Evolutionary conservation across 2,113 vertebrate genomes (phyloP), one percentile per base, ranked within the genome.

Genomic region (Chloroceryle aenea): DNA sequence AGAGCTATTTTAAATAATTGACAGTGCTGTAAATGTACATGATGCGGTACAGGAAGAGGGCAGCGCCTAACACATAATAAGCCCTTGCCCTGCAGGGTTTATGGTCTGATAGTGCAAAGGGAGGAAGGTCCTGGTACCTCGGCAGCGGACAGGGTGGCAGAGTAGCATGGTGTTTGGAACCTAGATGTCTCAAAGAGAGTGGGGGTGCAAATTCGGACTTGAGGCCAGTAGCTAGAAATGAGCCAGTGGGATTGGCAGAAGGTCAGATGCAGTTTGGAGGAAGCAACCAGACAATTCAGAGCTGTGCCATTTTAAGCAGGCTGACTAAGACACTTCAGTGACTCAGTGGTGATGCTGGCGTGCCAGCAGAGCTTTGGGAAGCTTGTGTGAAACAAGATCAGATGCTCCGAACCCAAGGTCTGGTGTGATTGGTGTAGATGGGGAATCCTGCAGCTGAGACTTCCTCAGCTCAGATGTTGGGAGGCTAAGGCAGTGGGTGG

Each of bases 1-100:
- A 89, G 72, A 45, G 72, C 79, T 92, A 13, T 74, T 96, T 94
- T 96, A 96, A 97, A 96, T 96, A 95, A 94, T 96, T 91, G 85
- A 96, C 93, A 89, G 68, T 68, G 68, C 82, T 92, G 88, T 85
- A 94, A 92, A 86, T 26, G 79, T 89, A 68, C 90, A 75, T 75
- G 83, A 45, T 90, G 87, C 4, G 23, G 79, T 81, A 92, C 68
- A 78, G 90, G 85, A 90, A 94, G 95, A 84, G 93, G 92, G 93
- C 92, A 86, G 64, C 2, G 27, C 73, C 56, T 84, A 78, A 56
- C 64, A 81, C 0, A 0, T n/a, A 88, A 68, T 25, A 50, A 91
- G 75, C 56, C 82, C 21, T 61, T 74, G 27, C 56, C 76, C 56
- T 78, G 64, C 48, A 90, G 83, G 87, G 29, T 80, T 90, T 93